Evolutionary conservation across 2,888 invertebrate genomes (phyloP).

Genomic region (Limenitis camilla): DNA sequence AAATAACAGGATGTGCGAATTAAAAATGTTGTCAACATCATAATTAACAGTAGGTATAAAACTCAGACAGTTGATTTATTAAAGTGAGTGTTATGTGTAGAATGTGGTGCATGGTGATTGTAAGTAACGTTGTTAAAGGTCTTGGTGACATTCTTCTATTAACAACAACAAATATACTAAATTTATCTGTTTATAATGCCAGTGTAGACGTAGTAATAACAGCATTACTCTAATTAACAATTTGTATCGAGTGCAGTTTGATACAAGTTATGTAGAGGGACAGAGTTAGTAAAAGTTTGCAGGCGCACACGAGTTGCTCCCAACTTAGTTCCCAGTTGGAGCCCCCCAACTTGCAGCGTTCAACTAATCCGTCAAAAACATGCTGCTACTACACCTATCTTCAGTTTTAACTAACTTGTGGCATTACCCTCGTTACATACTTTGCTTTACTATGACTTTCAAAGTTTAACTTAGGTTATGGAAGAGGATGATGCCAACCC

Average conservation of each 20-base stretch:
- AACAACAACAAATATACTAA: no score
- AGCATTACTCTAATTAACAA: constrained; percentile 5
- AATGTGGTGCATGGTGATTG: no score
- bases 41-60: no score
- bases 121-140: no score
- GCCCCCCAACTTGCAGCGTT: constrained; percentile 21
- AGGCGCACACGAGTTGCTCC: constrained; percentile 9
- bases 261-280: constrained; percentile 11
- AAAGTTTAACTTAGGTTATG: not conserved
- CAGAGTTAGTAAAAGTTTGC: constrained; percentile 16
- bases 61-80: no score
- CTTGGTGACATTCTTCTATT: no score
- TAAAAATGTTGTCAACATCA: no score
- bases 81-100: no score
- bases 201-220: not conserved
- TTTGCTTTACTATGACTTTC: constrained; percentile 10
- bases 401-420: constrained; percentile 27
- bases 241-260: constrained; percentile 16
- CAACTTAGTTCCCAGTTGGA: constrained; percentile 15
- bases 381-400: constrained; percentile 39
- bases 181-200: not conserved
- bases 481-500: no score
- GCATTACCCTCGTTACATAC: constrained; percentile 21
- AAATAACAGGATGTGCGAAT: no score
- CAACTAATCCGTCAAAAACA: constrained; percentile 59